Evolutionary conservation across 2,113 vertebrate species (phyloP).

Genomic region (Syngnathus typhle): DNA sequence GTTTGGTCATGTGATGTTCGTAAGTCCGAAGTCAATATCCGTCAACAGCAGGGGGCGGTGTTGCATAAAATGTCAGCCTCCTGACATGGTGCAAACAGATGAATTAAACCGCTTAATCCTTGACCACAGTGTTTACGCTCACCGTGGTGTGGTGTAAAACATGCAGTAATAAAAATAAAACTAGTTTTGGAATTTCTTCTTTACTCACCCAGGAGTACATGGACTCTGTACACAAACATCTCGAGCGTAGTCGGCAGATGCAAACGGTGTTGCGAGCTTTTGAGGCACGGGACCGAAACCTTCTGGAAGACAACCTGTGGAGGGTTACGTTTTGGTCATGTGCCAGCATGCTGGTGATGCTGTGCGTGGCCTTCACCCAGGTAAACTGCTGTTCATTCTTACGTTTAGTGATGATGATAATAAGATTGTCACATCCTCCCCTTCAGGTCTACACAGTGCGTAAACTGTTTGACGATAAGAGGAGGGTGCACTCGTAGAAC

Average conservation of each 20-base stretch:
- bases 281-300: slow-evolving; percentile 82
- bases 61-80: too few species aligned
- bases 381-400: slow-evolving; percentile 17
- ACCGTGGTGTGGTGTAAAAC: too few species aligned
- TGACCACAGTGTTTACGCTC: too few species aligned
- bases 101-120: too few species aligned
- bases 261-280: slow-evolving; percentile 79
- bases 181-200: background rate
- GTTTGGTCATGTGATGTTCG: too few species aligned
- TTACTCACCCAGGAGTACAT: slow-evolving; percentile 75
- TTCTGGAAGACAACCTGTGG: slow-evolving; percentile 81
- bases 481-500: slow-evolving; percentile 72
- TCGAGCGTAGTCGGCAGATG: slow-evolving; percentile 82
- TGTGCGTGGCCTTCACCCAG: slow-evolving; percentile 78
- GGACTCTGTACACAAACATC: slow-evolving; percentile 73
- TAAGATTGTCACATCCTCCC: background rate
- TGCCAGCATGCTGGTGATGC: slow-evolving; percentile 73
- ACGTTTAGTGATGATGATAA: background rate
- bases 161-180: too few species aligned
- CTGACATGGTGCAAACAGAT: too few species aligned
- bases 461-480: slow-evolving; percentile 81
- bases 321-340: slow-evolving; percentile 86
- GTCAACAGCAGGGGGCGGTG: too few species aligned
- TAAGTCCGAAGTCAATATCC: too few species aligned
- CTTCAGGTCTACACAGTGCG: slow-evolving; percentile 78